Base-by-base conservation (phyloP, 2,797 vertebrate species). In the Scleropages formosus region DNA sequence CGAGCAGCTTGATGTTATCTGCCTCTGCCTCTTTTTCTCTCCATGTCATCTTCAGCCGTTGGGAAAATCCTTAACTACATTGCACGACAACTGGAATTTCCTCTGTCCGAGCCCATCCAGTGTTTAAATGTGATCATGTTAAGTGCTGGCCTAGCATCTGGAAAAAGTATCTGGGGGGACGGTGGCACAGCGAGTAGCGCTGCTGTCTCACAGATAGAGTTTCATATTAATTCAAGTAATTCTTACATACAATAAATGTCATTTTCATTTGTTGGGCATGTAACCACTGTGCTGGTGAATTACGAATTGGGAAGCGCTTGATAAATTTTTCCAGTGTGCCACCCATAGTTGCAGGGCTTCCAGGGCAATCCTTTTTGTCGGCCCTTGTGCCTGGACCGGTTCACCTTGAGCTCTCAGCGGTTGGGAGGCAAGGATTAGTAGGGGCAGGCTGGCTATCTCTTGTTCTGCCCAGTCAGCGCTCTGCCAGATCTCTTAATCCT, bases 401-500 rank as follows among this genome's bases (percentile, higher is more conserved):
- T 90, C 90, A 93, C 91, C 91, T 91, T 94, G 86, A 86, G 82
- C 85, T 77, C 73, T 62, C 75, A 80, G 78, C 82, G 65, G 80
- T 83, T 82, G 81, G 80, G 75, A n/a, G 80, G 20, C 16, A 64
- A 72, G 84, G 93, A 94, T 94, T 91, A 93, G 81, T 82, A 74
- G 88, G 83, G 88, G 70, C 78, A 85, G 83, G 79, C 74, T 85
- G 84, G 73, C 83, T 89, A 87, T 88, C 78, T 81, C 76, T 73
- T 26, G 79, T 80, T 78, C 81, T 90, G 91, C 88, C 80, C 82
- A 78, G 88, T 94, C 91, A 93, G 91, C 89, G 73, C 65, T 82
- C 80, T 87, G 39, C 87, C 90, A 90, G 90, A 87, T 88, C 84
- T 80, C 46, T 78, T 81, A 91, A 94, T 91, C 92, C 85, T 84